These are phyloP conservation scores for Selenia dentaria DNA, from an alignment of 2,888 invertebrate genomes.

Conservation along the genomic window DNA sequence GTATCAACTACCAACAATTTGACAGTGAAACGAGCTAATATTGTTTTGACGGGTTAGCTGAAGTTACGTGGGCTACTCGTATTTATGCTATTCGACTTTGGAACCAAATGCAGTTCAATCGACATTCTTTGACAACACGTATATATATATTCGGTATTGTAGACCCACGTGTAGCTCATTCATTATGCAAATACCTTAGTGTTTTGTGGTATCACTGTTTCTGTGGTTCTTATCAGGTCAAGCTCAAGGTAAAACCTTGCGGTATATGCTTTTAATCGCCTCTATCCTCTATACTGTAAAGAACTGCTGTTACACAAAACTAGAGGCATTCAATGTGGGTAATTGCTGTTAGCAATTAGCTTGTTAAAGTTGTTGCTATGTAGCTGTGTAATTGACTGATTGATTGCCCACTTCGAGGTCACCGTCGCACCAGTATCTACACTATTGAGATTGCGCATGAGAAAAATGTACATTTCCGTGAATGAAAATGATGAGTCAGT, in stretches of 20 bases:
- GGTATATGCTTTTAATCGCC: slow-evolving; percentile 20
- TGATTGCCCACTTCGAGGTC: slow-evolving; percentile 34
- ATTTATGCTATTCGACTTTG: too few relatives aligned
- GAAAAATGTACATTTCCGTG: slow-evolving; percentile 49
- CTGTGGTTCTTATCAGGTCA: slow-evolving; percentile 49
- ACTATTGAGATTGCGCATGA: slow-evolving; percentile 28
- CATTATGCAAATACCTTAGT: slow-evolving; percentile 54
- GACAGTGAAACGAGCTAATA: slow-evolving; percentile 3
- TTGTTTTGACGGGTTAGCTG: not conserved
- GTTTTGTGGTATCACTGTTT: slow-evolving; percentile 42
- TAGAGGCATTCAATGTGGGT: not conserved
- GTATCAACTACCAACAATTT: slow-evolving; percentile 24
- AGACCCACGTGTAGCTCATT: slow-evolving; percentile 35
- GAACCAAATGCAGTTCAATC: too few relatives aligned
- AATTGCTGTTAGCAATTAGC: slow-evolving; percentile 11
- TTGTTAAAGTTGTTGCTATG: slow-evolving; percentile 13
- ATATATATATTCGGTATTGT: too few relatives aligned
- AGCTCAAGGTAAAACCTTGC: slow-evolving; percentile 55
- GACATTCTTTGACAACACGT: too few relatives aligned
- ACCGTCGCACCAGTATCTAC: slow-evolving; percentile 11
- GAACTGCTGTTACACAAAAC: too few relatives aligned
- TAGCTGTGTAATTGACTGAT: slow-evolving; percentile 27
- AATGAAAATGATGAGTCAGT: slow-evolving; percentile 72
- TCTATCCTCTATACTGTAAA: slow-evolving; percentile 3
- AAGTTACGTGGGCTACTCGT: too few relatives aligned